Base-by-base conservation (phyloP, 2,113 vertebrate genomes). In the Sinocyclocheilus anophthalmus region DNA sequence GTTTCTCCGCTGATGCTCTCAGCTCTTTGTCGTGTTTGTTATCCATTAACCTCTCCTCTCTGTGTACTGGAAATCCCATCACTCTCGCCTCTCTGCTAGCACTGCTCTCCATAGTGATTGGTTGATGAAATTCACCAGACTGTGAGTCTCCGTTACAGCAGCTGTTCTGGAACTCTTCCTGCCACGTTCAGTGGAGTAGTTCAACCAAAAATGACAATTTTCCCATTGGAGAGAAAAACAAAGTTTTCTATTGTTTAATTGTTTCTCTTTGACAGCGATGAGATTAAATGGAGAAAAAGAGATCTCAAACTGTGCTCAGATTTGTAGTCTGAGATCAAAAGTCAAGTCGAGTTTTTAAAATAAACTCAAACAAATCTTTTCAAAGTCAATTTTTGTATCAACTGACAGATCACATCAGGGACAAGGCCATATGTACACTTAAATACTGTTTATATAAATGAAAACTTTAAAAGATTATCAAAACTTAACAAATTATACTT, bases 21-120 rank as follows among this genome's bases (percentile, higher is more conserved):
- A 73, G 63, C 86, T 85, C 81, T 53, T 83, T 83, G 80, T 84
- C 89, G 45, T 59, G 37, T 30, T 48, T 75, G 70, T 61, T 48
- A 55, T 88, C 88, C 87, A 85, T 84, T 83, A 83, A 86, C 84
- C 88, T 87, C 65, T 50, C 61, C 30, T 88, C 45, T 42, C 48
- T 85, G 70, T 73, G n/a, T 77, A 12, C 13, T 65, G 67, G 48
- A 83, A 82, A 86, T 50, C 88, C 84, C 89, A 85, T 87, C 55
- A 85, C 85, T 88, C 57, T 37, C 16, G 53, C 30, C 50, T 20
- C 37, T 39, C 72, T 81, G 61, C 30, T 79, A 37, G 14, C 59
- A 39, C 59, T 20, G 16, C 79, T 81, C 24, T 81, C 14, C 14
- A 48, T 26, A 50, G 45, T 50, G n/a, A 50, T 50, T 14, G 42